Conservation (phyloP, 2,888 invertebrate genomes). For the Platycheirus rosarum region DNA sequence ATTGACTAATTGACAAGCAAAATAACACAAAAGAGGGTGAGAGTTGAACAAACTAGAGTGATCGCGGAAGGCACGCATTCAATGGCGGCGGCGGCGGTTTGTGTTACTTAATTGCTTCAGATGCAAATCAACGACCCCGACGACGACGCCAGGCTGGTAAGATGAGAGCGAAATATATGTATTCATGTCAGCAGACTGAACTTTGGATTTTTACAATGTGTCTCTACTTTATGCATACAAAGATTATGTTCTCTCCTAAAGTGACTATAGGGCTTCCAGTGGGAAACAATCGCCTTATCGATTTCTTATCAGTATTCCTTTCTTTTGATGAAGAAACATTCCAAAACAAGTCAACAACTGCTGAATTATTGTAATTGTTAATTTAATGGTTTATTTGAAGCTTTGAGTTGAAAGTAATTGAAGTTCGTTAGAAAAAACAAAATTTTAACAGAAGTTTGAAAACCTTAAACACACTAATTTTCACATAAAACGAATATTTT, state of each 20-base stretch:
- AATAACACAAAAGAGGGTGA: slow-evolving; percentile 30
- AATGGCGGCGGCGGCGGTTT: slow-evolving; percentile 24
- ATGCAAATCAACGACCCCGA: slow-evolving; percentile 53
- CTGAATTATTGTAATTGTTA: too few species aligned
- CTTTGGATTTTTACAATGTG: slow-evolving; percentile 17
- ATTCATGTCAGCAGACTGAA: slow-evolving; percentile 21
- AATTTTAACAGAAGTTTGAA: too few species aligned
- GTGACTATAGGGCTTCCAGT: background rate
- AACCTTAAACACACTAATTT: too few species aligned
- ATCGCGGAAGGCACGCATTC: slow-evolving; percentile 38
- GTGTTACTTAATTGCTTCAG: slow-evolving; percentile 61
- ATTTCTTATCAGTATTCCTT: background rate
- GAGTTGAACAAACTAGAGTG: slow-evolving; percentile 69
- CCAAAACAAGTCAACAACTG: background rate
- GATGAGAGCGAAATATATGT: slow-evolving; percentile 14
- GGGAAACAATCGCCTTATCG: background rate
- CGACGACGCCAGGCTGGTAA: slow-evolving; percentile 16
- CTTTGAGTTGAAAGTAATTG: too few species aligned
- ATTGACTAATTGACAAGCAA: slow-evolving; percentile 41
- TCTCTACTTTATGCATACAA: slow-evolving; percentile 32
- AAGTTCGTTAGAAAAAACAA: too few species aligned
- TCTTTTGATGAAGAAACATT: background rate
- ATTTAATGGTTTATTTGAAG: too few species aligned
- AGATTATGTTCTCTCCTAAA: too few species aligned
- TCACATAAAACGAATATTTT: too few species aligned